A percentile compares a stretch with the other conserved stretches of the same genome.
These are phyloP conservation scores for Thamnophis elegans DNA, from an alignment of 2,797 vertebrate genomes.

Conservation along the genomic window DNA sequence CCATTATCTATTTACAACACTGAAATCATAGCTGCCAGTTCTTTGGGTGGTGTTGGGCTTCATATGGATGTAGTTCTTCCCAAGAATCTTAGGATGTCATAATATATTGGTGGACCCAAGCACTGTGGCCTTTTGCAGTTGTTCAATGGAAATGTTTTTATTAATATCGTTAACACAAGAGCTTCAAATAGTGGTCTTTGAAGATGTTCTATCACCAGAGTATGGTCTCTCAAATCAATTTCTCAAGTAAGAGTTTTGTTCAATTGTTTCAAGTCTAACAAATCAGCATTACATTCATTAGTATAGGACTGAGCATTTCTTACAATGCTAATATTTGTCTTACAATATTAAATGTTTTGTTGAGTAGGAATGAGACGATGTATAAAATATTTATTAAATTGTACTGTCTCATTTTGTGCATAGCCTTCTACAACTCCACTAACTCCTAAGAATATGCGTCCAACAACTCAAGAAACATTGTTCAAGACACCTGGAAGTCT, in stretches of 20 bases:
- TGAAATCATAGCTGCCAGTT: neutral
- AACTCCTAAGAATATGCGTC: conserved; percentile 80
- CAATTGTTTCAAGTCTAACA: neutral
- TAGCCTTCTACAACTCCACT: conserved; percentile 76
- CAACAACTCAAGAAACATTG: conserved; percentile 76
- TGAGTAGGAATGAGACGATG: neutral
- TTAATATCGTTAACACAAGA: neutral
- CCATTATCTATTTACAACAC: neutral
- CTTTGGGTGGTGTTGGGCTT: neutral
- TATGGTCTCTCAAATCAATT: neutral
- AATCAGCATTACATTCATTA: neutral
- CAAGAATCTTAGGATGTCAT: neutral
- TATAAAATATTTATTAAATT: conserved; percentile 9
- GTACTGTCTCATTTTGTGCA: conserved; percentile 32
- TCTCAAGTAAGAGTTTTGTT: neutral
- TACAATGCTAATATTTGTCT: neutral
- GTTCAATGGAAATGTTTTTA: neutral
- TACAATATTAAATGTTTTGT: neutral
- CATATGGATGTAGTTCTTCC: neutral
- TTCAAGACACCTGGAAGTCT: conserved; percentile 89
- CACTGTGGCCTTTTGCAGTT: neutral
- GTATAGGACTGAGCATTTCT: neutral
- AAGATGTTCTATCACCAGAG: neutral
- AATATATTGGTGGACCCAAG: neutral
- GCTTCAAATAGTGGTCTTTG: neutral